Conservation (phyloP, 2,797 vertebrate genomes). For the Neosilurus hyrtlii region DNA sequence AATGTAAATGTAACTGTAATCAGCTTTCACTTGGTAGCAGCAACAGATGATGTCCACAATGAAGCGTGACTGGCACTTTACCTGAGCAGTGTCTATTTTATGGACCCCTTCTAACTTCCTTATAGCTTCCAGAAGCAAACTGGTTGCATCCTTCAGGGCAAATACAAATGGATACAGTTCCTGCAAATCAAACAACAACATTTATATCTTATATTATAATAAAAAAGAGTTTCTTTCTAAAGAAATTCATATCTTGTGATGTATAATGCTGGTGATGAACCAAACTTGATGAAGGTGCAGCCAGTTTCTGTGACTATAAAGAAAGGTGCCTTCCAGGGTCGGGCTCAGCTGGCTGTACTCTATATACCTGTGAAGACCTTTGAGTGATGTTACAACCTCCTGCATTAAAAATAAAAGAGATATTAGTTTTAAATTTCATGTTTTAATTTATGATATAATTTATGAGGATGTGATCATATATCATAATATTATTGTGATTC, state of each 20-base stretch:
- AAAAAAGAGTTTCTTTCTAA: not conserved
- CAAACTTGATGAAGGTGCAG: conserved; percentile 86
- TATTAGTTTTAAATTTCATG: not conserved
- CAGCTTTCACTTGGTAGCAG: not conserved
- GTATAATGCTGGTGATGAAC: not conserved
- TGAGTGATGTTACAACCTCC: conserved; percentile 81
- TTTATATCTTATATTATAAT: not conserved
- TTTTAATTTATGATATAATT: not conserved
- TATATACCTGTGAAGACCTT: conserved; percentile 77
- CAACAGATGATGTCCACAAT: not conserved
- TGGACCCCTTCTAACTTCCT: conserved; percentile 69
- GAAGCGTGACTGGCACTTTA: conserved; percentile 44
- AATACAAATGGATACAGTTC: conserved; percentile 82
- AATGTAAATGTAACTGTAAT: not conserved
- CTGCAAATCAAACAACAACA: conserved; percentile 62
- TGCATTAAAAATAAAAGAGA: conserved; percentile 51
- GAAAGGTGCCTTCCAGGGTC: conserved; percentile 77
- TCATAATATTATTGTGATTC: not conserved
- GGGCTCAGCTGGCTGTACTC: conserved; percentile 81
- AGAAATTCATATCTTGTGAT: not conserved
- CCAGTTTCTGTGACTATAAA: conserved; percentile 83
- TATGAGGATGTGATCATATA: not conserved
- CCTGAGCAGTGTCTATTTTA: conserved; percentile 73
- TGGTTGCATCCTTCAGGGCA: conserved; percentile 71
- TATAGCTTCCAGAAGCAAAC: conserved; percentile 78